Base-by-base conservation (phyloP, 1,140 invertebrate genomes). In the Doryteuthis pealeii region DNA sequence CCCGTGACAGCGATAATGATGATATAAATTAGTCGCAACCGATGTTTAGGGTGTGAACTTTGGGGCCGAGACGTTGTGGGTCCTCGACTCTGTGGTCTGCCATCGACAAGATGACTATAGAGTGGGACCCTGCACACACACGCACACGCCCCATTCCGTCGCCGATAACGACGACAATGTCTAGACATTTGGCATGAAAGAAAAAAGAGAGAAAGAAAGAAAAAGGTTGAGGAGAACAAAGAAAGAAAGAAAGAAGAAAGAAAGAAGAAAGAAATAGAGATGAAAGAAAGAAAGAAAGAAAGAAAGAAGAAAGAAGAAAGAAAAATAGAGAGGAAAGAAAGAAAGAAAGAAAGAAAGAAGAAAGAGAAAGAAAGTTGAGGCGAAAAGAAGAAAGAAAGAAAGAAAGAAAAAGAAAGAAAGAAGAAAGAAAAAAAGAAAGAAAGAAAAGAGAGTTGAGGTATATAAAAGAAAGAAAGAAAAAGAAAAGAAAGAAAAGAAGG, bases 141-240 rank as follows among this genome's bases (percentile, higher is more conserved):
- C 10, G 4, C 35, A 40, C 35, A 5, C 10, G 35, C 10, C 35
- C 35, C 35, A 5, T 3, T 10, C 10, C 4, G 35, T 15, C 15
- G 15, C 58, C 58, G 5, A 62, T 62, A 10, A 40, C 10, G 3
- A 40, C 35, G 10, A 10, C 35, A 10, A 40, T 40, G 35, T 40
- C 35, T 40, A 40, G 35, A 40, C 66, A 18, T 4, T 68, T 68
- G 32, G 30, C 15, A 31, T 22, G 30, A 2, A 33, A 30, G 12
- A 26, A 68, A 10, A 30, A 30, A 68, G n/a, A 68, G 66, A 68
- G 28, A 68, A 26, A 68, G 6, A 68, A 30, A 68, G 66, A 68
- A 30, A 68, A 30, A 26, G 66, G 30, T 22, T 0, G 28, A 68
- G 28, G 1, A 26, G 30, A 26, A 68, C 10, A 8, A 5, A 5